These are phyloP conservation scores for Penaeus vannamei DNA, from an alignment of 1,140 invertebrate species.

Conservation along the genomic window DNA sequence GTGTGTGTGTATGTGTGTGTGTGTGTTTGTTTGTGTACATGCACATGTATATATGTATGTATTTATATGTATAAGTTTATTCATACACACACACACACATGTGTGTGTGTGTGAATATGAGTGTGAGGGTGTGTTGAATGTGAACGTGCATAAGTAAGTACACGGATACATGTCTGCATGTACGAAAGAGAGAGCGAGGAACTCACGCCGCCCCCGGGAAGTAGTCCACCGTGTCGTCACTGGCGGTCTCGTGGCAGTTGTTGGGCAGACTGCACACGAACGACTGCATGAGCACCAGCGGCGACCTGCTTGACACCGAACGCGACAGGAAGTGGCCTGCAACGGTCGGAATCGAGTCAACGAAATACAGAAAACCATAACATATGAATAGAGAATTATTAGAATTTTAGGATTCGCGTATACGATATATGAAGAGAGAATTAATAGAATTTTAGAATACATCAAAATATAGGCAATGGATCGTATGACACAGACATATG, in stretches of 20 bases:
- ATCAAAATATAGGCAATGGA: background rate
- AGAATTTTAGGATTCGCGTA: background rate
- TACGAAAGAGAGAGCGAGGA: background rate
- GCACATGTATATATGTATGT: too few species aligned
- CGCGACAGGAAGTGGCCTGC: conserved; percentile 42
- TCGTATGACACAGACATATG: background rate
- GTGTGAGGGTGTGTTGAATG: too few species aligned
- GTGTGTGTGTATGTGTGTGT: too few species aligned
- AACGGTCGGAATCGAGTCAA: background rate
- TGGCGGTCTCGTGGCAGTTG: background rate
- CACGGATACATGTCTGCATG: too few species aligned
- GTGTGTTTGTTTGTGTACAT: too few species aligned
- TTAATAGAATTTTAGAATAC: background rate
- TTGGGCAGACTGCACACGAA: conserved; percentile 42
- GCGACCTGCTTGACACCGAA: background rate
- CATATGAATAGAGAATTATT: background rate
- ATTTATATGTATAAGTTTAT: too few species aligned
- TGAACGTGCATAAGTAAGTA: too few species aligned
- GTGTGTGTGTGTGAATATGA: too few species aligned
- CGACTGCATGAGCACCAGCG: conserved; percentile 28
- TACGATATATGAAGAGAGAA: background rate
- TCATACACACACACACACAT: too few species aligned
- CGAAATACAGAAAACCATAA: background rate
- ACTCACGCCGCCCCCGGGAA: conserved; percentile 46
- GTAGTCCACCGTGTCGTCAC: conserved; percentile 33